A percentile compares a stretch with the other conserved stretches of the same genome.
Evolutionary conservation across 2,888 invertebrate species (phyloP).

Genomic region (Lamellibrachia satsuma): DNA sequence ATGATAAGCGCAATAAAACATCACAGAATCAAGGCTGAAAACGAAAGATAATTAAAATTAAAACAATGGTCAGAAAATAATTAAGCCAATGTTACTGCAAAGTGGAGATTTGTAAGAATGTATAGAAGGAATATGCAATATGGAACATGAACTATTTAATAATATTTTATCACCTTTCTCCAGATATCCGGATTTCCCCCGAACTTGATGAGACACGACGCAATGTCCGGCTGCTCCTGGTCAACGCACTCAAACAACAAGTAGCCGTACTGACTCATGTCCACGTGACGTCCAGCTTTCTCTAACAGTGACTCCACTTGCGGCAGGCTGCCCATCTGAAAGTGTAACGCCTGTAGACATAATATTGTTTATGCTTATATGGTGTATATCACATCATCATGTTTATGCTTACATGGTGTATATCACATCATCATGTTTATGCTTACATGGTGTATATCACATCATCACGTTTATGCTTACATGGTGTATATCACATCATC

Average conservation of each 20-base stretch:
- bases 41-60: too few species aligned
- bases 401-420: too few species aligned
- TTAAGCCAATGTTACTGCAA: background rate
- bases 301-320: constrained; percentile 48
- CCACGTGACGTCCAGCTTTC: constrained; percentile 48
- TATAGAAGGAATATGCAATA: background rate
- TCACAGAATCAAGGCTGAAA: too few species aligned
- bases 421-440: too few species aligned
- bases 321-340: constrained; percentile 49
- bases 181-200: constrained; percentile 54
- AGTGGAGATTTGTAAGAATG: too few species aligned
- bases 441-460: too few species aligned
- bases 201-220: constrained; percentile 50
- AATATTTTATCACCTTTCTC: constrained; percentile 48
- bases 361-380: too few species aligned
- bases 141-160: background rate
- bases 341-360: background rate
- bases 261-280: constrained; percentile 47
- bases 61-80: too few species aligned
- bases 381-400: too few species aligned
- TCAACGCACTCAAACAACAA: constrained; percentile 56
- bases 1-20: too few species aligned
- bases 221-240: constrained; percentile 50
- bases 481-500: too few species aligned
- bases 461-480: too few species aligned